Percentiles rank a stretch among this genome's conserved stretches.
Conservation (phyloP, 2,113 vertebrate species). For the Phrynosoma blainvillii region DNA sequence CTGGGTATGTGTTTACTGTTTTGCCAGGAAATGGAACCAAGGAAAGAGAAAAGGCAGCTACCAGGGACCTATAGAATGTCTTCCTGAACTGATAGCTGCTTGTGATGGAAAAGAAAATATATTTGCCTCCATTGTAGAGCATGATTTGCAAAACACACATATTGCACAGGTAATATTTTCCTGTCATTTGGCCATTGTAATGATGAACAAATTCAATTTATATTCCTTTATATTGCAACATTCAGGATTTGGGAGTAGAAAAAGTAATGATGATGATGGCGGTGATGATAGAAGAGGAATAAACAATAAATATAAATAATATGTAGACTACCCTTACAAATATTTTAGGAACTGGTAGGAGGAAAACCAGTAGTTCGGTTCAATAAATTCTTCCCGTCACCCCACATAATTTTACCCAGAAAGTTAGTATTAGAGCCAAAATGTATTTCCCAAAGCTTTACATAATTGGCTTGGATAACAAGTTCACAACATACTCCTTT, state of each 20-base stretch:
- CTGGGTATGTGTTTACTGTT: constrained; percentile 43
- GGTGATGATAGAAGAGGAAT: too few species aligned
- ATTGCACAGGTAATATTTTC: constrained; percentile 83
- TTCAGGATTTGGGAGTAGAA: neutral
- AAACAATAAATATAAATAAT: too few species aligned
- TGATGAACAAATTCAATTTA: constrained; percentile 13
- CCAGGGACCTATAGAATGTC: constrained; percentile 85
- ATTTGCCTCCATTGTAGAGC: constrained; percentile 82
- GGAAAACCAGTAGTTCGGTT: neutral
- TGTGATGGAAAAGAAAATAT: constrained; percentile 86
- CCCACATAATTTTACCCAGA: neutral
- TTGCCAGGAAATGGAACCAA: constrained; percentile 83
- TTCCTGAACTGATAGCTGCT: constrained; percentile 91
- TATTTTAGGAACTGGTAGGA: neutral
- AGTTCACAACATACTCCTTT: neutral
- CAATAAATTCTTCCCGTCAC: neutral
- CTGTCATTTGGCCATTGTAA: neutral
- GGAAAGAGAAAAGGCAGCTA: constrained; percentile 69
- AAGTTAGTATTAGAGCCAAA: neutral
- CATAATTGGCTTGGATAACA: neutral
- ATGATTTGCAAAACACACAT: constrained; percentile 79
- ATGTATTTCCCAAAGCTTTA: neutral
- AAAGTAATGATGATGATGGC: too few species aligned
- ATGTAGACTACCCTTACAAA: neutral
- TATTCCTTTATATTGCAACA: neutral